Conservation (phyloP, 2,888 invertebrate species). For the Gryllus longicercus region DNA sequence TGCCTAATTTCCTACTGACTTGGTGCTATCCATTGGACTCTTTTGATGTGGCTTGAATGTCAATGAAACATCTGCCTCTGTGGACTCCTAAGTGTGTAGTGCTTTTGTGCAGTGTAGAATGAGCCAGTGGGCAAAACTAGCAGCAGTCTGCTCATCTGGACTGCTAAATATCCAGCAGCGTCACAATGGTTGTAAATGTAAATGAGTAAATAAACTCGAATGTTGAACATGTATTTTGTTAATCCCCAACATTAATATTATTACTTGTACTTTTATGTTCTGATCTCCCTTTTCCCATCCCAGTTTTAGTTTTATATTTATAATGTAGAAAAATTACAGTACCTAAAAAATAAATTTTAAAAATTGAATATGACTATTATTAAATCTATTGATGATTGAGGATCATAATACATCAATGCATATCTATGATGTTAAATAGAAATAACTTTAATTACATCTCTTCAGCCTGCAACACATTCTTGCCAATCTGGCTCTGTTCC, state of each 20-base stretch:
- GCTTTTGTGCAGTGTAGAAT: constrained; percentile 11
- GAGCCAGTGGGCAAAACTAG: not conserved
- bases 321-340: too few relatives aligned
- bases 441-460: too few relatives aligned
- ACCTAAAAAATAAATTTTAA: too few relatives aligned
- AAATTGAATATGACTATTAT: too few relatives aligned
- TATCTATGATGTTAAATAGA: too few relatives aligned
- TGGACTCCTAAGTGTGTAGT: not conserved
- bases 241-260: not conserved
- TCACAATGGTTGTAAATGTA: not conserved
- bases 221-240: not conserved
- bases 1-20: not conserved
- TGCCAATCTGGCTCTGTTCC: too few relatives aligned
- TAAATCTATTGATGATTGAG: too few relatives aligned
- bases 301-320: too few relatives aligned
- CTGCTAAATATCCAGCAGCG: not conserved
- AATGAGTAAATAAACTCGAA: constrained; percentile 1
- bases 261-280: too few relatives aligned
- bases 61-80: not conserved
- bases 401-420: too few relatives aligned
- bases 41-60: constrained; percentile 8
- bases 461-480: too few relatives aligned
- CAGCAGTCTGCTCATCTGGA: constrained; percentile 5
- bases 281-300: too few relatives aligned
- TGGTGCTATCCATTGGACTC: constrained; percentile 17